Evolutionary conservation across 1,140 invertebrate genomes (phyloP).

Genomic region (Plutomurus gul): DNA sequence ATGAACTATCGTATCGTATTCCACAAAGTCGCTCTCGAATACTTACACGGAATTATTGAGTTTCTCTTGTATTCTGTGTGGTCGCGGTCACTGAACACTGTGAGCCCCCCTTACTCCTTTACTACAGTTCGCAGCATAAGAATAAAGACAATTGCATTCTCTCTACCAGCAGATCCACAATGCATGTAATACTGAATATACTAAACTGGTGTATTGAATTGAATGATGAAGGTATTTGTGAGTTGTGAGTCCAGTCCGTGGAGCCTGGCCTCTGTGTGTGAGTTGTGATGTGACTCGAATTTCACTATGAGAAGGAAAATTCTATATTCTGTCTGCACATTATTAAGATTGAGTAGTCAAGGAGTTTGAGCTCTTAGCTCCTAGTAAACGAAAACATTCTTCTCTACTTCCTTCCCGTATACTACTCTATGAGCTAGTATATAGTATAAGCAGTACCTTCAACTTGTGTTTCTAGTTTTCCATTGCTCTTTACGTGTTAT

Average conservation of each 20-base stretch:
- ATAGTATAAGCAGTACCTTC: neutral
- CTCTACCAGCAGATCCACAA: no score
- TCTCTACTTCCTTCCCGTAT: neutral
- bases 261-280: neutral
- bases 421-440: neutral
- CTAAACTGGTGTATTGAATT: no score
- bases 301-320: neutral
- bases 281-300: slow-evolving; percentile 20
- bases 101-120: no score
- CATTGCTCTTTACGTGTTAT: no score
- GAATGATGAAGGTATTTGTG: no score
- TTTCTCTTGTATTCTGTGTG: no score
- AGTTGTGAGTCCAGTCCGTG: no score
- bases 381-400: no score
- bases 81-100: no score
- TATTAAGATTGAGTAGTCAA: neutral
- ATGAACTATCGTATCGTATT: neutral
- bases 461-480: slow-evolving; percentile 13
- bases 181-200: no score
- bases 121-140: no score
- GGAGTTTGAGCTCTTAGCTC: neutral
- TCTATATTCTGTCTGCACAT: slow-evolving; percentile 1
- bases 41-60: neutral
- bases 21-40: neutral
- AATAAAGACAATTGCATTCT: no score